phyloP scores from a whole-genome alignment of 2,888 invertebrate species.

The Pollenia griseotomentosa region DNA sequence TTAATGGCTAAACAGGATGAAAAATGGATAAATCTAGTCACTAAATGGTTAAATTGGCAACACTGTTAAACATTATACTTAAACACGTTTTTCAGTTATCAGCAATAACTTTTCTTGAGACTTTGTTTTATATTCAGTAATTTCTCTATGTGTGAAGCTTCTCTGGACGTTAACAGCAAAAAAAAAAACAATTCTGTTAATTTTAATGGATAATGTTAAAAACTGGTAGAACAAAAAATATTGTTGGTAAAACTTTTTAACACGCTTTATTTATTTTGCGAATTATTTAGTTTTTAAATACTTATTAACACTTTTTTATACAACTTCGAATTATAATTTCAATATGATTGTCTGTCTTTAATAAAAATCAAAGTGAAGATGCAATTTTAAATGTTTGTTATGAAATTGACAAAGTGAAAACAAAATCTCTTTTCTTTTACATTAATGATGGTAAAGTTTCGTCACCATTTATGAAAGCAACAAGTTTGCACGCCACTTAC shows the following conservation, averaged over 20 bases:
- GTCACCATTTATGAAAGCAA: slow-evolving; percentile 28
- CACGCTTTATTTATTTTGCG: not conserved
- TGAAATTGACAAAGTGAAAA: slow-evolving; percentile 12
- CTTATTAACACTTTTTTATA: too few relatives aligned
- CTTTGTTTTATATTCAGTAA: too few relatives aligned
- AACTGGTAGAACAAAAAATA: not conserved
- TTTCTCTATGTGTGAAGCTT: not conserved
- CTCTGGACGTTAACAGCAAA: not conserved
- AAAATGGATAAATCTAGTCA: too few relatives aligned
- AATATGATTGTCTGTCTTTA: too few relatives aligned
- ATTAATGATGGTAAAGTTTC: slow-evolving; percentile 19
- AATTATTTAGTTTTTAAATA: not conserved
- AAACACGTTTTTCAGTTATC: too few relatives aligned
- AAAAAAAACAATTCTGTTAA: not conserved
- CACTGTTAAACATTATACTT: too few relatives aligned
- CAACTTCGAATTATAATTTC: too few relatives aligned
- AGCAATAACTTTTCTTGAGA: too few relatives aligned
- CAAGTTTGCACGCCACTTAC: slow-evolving; percentile 8
- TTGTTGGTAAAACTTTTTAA: not conserved
- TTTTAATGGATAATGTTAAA: not conserved
- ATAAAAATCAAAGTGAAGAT: not conserved
- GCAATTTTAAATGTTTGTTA: not conserved
- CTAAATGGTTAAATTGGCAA: too few relatives aligned
- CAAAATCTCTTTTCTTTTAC: not conserved
- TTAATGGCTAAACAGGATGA: too few relatives aligned